Conservation (phyloP, 2,888 invertebrate species). For the Seira ritae region DNA sequence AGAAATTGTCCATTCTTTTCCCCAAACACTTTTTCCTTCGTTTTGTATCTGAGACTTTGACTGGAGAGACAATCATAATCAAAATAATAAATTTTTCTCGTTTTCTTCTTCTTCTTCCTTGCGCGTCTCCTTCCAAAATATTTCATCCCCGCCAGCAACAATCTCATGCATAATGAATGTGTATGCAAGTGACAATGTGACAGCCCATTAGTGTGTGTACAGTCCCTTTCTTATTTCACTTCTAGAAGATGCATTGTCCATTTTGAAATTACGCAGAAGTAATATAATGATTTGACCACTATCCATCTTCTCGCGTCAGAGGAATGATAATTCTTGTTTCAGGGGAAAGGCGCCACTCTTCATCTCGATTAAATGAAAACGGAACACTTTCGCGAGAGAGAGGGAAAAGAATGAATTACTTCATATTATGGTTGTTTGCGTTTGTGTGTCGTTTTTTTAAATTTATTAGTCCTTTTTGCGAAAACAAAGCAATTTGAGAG, state of each 20-base stretch:
- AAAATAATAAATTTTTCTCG: slow-evolving; percentile 44
- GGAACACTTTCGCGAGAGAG: too few species aligned
- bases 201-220: slow-evolving; percentile 39
- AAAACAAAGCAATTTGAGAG: too few species aligned
- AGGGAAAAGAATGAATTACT: too few species aligned
- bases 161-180: slow-evolving; percentile 50
- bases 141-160: not conserved
- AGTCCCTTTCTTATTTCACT: not conserved
- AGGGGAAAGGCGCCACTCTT: not conserved
- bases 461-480: not conserved
- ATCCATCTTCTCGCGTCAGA: not conserved
- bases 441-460: not conserved
- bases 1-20: not conserved
- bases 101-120: not conserved
- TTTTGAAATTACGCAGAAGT: not conserved
- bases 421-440: not conserved
- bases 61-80: slow-evolving; percentile 45
- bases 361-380: too few species aligned
- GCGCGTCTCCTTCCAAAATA: not conserved
- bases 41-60: not conserved
- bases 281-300: not conserved
- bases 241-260: not conserved
- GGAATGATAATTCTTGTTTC: not conserved
- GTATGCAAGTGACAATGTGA: slow-evolving; percentile 48
- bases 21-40: not conserved